A percentile compares a stretch with the other conserved stretches of the same genome.
Evolutionary conservation across 2,888 invertebrate genomes (phyloP).

Genomic region (Pedicia rivosa): DNA sequence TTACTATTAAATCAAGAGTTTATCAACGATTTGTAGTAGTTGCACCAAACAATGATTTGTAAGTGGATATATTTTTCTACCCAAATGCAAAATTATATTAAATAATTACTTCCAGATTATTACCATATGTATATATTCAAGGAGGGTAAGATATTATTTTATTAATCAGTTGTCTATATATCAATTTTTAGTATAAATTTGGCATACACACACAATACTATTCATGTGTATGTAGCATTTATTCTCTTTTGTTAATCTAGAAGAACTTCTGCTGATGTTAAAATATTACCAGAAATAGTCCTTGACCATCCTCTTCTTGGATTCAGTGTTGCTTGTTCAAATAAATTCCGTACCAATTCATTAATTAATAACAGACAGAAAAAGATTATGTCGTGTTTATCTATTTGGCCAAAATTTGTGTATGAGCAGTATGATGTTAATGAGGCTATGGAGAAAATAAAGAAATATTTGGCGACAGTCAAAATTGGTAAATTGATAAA

Average conservation of each 20-base stretch:
- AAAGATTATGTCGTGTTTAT: slow-evolving; percentile 33
- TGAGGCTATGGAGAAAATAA: slow-evolving; percentile 28
- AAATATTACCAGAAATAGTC: slow-evolving; percentile 49
- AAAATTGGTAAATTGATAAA: slow-evolving; percentile 16
- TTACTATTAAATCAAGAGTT: slow-evolving; percentile 58
- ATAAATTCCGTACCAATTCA: slow-evolving; percentile 28
- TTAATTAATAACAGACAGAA: slow-evolving; percentile 23
- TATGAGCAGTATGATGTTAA: slow-evolving; percentile 43
- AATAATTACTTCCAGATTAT: background rate
- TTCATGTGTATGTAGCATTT: too few relatives aligned
- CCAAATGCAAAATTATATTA: background rate
- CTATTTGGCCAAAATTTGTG: slow-evolving; percentile 49
- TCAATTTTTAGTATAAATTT: too few relatives aligned
- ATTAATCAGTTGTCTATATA: too few relatives aligned
- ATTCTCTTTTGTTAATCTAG: too few relatives aligned
- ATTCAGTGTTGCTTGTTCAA: slow-evolving; percentile 32
- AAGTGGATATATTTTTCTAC: background rate
- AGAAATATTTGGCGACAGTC: slow-evolving; percentile 22
- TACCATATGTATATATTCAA: background rate
- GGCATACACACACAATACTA: too few relatives aligned
- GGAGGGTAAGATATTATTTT: too few relatives aligned
- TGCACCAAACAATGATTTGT: slow-evolving; percentile 10
- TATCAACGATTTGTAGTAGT: slow-evolving; percentile 55
- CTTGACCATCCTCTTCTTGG: slow-evolving; percentile 37
- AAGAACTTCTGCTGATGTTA: slow-evolving; percentile 38